Conservation (phyloP, 2,888 invertebrate genomes). For the Poecilus cupreus region DNA sequence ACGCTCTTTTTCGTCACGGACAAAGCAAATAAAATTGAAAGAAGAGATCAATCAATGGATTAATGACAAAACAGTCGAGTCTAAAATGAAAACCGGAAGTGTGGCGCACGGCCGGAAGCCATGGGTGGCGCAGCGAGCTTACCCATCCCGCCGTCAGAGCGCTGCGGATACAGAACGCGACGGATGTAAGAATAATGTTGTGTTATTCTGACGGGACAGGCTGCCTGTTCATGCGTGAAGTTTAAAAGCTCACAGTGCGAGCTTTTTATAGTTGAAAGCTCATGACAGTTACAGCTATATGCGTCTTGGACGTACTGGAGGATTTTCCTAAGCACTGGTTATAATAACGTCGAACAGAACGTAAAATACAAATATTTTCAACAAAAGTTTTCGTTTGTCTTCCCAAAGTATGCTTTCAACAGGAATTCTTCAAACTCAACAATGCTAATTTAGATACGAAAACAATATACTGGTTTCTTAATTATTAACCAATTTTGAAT, state of each 20-base stretch:
- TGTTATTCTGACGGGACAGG: conserved; percentile 69
- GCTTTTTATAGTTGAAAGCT: conserved; percentile 69
- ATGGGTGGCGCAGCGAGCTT: neutral
- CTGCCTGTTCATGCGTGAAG: conserved; percentile 70
- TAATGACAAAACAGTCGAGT: conserved; percentile 57
- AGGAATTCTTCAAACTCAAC: too few relatives aligned
- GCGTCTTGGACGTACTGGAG: neutral
- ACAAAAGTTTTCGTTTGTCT: too few relatives aligned
- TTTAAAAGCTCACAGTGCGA: conserved; percentile 69
- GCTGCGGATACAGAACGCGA: conserved; percentile 48
- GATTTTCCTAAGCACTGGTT: conserved; percentile 38
- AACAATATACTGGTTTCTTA: too few relatives aligned
- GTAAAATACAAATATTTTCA: neutral
- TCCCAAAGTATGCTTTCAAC: too few relatives aligned
- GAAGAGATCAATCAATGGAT: conserved; percentile 56
- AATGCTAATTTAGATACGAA: too few relatives aligned
- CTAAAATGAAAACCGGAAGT: conserved; percentile 58
- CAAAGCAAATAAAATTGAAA: conserved; percentile 48
- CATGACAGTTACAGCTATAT: conserved; percentile 69
- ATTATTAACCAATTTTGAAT: too few relatives aligned
- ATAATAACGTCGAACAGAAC: neutral
- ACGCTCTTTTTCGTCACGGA: neutral
- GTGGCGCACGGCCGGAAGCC: conserved; percentile 40
- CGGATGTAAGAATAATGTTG: conserved; percentile 66
- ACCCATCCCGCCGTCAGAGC: neutral